Conservation (phyloP, 2,797 vertebrate genomes). For the Hapalemur alaotrensis region DNA sequence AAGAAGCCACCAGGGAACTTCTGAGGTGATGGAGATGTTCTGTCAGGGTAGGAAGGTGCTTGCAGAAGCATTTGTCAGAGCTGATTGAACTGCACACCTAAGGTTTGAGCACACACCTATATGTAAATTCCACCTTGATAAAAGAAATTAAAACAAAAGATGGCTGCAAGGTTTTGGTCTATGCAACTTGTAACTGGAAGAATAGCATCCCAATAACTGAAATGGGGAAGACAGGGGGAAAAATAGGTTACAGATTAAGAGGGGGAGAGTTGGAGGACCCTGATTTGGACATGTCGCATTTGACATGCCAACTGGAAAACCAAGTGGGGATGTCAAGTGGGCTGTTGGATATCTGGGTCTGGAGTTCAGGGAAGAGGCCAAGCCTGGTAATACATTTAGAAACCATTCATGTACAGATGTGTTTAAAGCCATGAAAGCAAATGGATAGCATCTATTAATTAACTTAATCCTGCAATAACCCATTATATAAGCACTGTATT, state of each 20-base stretch:
- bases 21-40: background rate
- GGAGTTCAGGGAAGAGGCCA: background rate
- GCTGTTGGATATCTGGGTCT: background rate
- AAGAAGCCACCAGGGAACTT: background rate
- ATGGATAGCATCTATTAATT: background rate
- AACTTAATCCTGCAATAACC: background rate
- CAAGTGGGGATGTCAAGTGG: background rate
- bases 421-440: background rate
- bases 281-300: background rate
- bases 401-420: background rate
- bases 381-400: background rate
- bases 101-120: background rate
- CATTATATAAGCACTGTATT: background rate
- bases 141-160: background rate
- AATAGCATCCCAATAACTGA: background rate
- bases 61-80: background rate
- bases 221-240: background rate
- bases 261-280: background rate
- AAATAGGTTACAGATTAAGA: background rate
- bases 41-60: background rate
- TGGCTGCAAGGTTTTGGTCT: background rate
- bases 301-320: background rate
- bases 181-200: background rate
- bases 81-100: background rate
- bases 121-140: background rate